A percentile compares a stretch with the other conserved stretches of the same genome.
Evolutionary conservation across 2,888 invertebrate species (phyloP).

Genomic region (Cheilosia vernalis): DNA sequence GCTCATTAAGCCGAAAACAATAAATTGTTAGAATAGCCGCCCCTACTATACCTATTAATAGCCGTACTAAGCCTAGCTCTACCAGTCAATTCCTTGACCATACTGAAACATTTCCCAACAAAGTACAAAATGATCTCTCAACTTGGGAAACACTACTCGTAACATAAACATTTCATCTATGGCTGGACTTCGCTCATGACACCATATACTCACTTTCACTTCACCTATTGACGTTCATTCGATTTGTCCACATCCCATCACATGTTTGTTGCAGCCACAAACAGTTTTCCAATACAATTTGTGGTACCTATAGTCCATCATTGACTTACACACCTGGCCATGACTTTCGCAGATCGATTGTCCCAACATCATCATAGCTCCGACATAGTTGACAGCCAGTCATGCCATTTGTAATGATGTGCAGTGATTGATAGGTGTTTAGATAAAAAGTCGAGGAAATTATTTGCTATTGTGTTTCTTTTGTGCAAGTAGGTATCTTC

Average conservation of each 20-base stretch:
- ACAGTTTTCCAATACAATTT: conserved; percentile 3
- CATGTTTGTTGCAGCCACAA: background rate
- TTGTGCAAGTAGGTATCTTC: no score
- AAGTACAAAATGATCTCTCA: no score
- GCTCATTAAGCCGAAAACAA: no score
- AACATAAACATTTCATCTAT: background rate
- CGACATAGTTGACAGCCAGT: background rate
- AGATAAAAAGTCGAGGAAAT: conserved; percentile 11
- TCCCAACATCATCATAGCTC: background rate
- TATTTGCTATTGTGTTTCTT: background rate
- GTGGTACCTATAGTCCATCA: background rate
- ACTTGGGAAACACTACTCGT: background rate
- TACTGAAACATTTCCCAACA: no score
- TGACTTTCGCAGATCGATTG: conserved; percentile 30
- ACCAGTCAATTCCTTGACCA: no score
- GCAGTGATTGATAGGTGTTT: conserved; percentile 12
- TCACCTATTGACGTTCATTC: background rate
- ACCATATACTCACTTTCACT: conserved; percentile 37
- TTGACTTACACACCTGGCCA: conserved; percentile 22
- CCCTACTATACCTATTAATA: no score
- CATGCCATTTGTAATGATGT: conserved; percentile 9
- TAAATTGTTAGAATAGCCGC: no score
- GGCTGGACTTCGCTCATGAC: conserved; percentile 20
- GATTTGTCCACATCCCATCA: background rate
- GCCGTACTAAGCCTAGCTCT: no score